Evolutionary conservation across 2,888 invertebrate species (phyloP).

Genomic region (Brachypterus glaber): DNA sequence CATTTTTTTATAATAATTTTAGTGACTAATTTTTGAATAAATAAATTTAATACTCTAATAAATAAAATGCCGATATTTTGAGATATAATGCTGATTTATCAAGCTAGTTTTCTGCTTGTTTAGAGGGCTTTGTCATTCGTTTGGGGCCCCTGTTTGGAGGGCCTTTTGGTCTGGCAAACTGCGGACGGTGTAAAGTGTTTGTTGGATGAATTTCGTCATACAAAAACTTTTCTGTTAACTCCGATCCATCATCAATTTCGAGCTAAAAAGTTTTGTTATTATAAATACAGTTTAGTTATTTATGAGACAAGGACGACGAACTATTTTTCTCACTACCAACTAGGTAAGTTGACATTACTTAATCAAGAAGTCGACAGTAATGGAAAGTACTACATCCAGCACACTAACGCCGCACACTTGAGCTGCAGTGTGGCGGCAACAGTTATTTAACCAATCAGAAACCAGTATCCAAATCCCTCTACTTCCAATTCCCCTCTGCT

Average conservation of each 20-base stretch:
- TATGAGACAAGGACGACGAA: not conserved
- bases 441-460: too few species aligned
- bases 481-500: too few species aligned
- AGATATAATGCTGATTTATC: too few species aligned
- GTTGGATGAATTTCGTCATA: constrained; percentile 93
- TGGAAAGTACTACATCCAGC: too few species aligned
- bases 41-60: too few species aligned
- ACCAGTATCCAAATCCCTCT: too few species aligned
- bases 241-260: constrained; percentile 83
- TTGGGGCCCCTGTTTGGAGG: constrained; percentile 89
- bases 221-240: constrained; percentile 81
- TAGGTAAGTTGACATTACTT: too few species aligned
- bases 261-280: constrained; percentile 49
- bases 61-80: too few species aligned
- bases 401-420: not conserved
- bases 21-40: too few species aligned
- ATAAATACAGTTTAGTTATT: not conserved
- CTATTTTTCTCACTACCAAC: not conserved
- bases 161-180: constrained; percentile 95
- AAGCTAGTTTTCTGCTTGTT: constrained; percentile 2
- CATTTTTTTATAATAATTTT: too few species aligned
- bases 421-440: too few species aligned
- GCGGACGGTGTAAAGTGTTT: constrained; percentile 74
- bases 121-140: constrained; percentile 73
- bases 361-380: too few species aligned